A percentile compares a stretch with the other conserved stretches of the same genome.
phyloP scores from a whole-genome alignment of 1,140 invertebrate genomes.

The Neoseiulus cucumeris region DNA sequence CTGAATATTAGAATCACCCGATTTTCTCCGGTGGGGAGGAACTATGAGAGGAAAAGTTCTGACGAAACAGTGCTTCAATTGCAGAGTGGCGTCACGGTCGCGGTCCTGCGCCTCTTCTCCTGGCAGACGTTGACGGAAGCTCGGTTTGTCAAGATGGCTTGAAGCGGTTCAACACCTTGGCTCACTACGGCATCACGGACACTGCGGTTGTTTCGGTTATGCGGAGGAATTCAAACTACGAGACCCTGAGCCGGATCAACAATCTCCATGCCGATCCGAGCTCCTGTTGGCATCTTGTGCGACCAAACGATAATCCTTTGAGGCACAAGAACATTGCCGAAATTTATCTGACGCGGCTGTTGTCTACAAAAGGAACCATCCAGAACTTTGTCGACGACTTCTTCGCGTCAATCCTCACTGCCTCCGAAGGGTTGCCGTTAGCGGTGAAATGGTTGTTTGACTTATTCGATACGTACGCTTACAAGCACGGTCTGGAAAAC shows the following conservation, averaged over 20 bases:
- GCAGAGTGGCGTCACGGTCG: constrained; percentile 35
- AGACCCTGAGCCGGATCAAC: constrained; percentile 7
- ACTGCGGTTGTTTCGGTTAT: constrained; percentile 78
- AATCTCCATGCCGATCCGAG: background rate
- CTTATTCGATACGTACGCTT: constrained; percentile 24
- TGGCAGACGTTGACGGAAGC: background rate
- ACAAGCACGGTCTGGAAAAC: constrained; percentile 18
- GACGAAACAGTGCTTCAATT: constrained; percentile 20
- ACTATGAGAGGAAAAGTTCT: too few relatives aligned
- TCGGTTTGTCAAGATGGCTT: constrained; percentile 34
- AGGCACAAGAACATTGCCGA: constrained; percentile 65
- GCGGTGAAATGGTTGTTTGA: constrained; percentile 25
- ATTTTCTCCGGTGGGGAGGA: too few relatives aligned
- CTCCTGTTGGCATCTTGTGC: constrained; percentile 17
- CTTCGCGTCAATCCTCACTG: constrained; percentile 10
- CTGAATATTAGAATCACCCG: too few relatives aligned
- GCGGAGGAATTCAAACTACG: constrained; percentile 37
- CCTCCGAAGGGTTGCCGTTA: constrained; percentile 19
- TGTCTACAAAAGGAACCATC: constrained; percentile 51
- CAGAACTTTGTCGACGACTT: constrained; percentile 26
- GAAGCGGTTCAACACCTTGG: constrained; percentile 70
- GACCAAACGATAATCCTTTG: constrained; percentile 15
- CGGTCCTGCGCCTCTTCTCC: constrained; percentile 24
- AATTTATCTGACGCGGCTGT: constrained; percentile 71
- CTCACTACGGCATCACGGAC: constrained; percentile 76